Evolutionary conservation across 2,888 invertebrate genomes (phyloP).

Genomic region (Epirrhoe tristata): DNA sequence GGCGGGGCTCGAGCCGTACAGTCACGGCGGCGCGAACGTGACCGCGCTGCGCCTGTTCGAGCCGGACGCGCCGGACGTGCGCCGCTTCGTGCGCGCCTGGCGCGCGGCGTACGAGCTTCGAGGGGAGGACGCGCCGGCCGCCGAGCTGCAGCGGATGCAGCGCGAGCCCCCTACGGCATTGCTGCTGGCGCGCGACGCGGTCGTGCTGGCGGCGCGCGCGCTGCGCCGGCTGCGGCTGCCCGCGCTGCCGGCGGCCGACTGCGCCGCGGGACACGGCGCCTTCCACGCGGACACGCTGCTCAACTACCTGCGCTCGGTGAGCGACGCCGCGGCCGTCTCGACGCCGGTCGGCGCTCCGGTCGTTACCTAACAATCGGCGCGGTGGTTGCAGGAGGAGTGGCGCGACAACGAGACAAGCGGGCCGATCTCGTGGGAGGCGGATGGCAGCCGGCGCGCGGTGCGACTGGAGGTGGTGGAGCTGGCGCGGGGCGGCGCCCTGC

Average conservation of each 20-base stretch:
- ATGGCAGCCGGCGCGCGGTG: slow-evolving; percentile 40
- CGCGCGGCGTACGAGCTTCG: slow-evolving; percentile 43
- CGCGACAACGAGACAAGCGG: slow-evolving; percentile 33
- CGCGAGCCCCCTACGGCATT: slow-evolving; percentile 40
- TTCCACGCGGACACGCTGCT: slow-evolving; percentile 77
- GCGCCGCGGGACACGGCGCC: slow-evolving; percentile 59
- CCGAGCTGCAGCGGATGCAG: slow-evolving; percentile 36
- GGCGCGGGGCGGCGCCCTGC: slow-evolving; percentile 63
- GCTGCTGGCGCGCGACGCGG: slow-evolving; percentile 37
- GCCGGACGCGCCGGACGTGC: slow-evolving; percentile 55
- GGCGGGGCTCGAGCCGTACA: slow-evolving; percentile 59
- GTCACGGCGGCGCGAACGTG: slow-evolving; percentile 76
- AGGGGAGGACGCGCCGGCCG: slow-evolving; percentile 31
- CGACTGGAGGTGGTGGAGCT: slow-evolving; percentile 66
- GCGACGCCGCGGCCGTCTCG: slow-evolving; percentile 10
- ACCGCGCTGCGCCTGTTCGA: slow-evolving; percentile 70
- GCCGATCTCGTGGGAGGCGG: slow-evolving; percentile 41
- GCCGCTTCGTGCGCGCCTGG: slow-evolving; percentile 47
- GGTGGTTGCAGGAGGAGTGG: slow-evolving; percentile 40
- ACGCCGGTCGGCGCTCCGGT: too few relatives aligned
- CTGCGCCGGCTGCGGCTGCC: slow-evolving; percentile 53
- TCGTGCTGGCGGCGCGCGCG: slow-evolving; percentile 46
- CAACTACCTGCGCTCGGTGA: slow-evolving; percentile 72
- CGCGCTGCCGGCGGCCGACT: slow-evolving; percentile 51
- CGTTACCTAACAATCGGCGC: not conserved